Evolutionary conservation across 2,113 vertebrate species (phyloP), one percentile per base, ranked within the genome.

Genomic region (Forbesichthys papilliferus): DNA sequence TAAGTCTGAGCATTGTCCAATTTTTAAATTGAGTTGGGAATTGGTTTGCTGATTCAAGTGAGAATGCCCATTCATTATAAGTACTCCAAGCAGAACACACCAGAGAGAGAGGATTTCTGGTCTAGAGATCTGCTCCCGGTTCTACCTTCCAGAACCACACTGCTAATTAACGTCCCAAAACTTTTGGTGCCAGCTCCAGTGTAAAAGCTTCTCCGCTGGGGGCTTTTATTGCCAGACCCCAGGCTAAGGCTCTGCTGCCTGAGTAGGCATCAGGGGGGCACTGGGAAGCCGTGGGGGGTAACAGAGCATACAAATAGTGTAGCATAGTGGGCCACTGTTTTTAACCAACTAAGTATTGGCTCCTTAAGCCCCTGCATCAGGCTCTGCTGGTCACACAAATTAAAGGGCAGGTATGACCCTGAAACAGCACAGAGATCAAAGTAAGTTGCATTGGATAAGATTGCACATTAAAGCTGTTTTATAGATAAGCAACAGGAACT

Each of bases 381-480:
- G 88, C 82, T 91, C 86, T 75, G 66, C 68, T 88, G 86, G 78
- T 86, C 88, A 86, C 87, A 87, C 88, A 87, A 90, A 91, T 90
- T 86, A 89, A 89, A 81, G 80, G 79, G 70, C 84, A 92, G 91
- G 91, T 91, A 90, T 89, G 79, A 74, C 61, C 52, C 1, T 75
- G 79, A 85, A 90, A 84, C 77, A 74, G 68, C 75, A 68, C 63
- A 73, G 52, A 73, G 89, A 89, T 89, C 87, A 90, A 89, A 89
- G 84, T 9, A 46, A 71, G 7, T 6, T 69, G 68, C 42, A 60
- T 27, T 75, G 68, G 64, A 82, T 70, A 13, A 78, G 66, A 85
- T 83, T 61, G 61, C 67, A 68, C 79, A 72, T 73, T 61, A 48
- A 70, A 81, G 64, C 78, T 68, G 55, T 73, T 84, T 76, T 42